Evolutionary conservation across 2,888 invertebrate genomes (phyloP).

Genomic region (Macrosiphum euphorbiae): DNA sequence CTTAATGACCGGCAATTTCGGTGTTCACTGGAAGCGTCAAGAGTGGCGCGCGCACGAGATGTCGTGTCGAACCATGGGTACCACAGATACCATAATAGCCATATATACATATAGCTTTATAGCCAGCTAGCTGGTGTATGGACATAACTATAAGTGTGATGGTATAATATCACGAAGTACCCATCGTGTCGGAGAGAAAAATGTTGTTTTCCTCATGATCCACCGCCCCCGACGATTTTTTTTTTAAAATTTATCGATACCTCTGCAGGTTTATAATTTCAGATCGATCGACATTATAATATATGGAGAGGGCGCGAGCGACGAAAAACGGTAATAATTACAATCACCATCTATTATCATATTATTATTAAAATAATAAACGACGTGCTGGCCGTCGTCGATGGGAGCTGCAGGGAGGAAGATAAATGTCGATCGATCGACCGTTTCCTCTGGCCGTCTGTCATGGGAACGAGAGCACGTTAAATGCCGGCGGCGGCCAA

Average conservation of each 20-base stretch:
- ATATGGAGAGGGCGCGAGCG: not conserved
- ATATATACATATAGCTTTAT: not conserved
- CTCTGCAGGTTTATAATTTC: not conserved
- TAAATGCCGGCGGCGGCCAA: conserved; percentile 48
- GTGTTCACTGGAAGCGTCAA: not conserved
- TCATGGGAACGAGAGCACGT: conserved; percentile 63
- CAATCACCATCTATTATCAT: not conserved
- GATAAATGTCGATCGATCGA: conserved; percentile 33
- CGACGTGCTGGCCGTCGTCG: too few species aligned
- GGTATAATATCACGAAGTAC: not conserved
- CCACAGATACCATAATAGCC: not conserved
- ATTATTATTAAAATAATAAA: too few species aligned
- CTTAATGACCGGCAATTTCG: conserved; percentile 51
- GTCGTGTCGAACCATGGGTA: not conserved
- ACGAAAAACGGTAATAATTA: not conserved
- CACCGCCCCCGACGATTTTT: not conserved
- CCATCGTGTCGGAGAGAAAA: too few species aligned
- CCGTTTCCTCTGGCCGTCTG: conserved; percentile 35
- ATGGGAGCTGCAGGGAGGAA: not conserved
- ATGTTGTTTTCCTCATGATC: not conserved
- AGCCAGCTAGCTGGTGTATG: too few species aligned
- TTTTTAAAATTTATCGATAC: not conserved
- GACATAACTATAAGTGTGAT: not conserved
- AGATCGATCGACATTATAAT: not conserved
- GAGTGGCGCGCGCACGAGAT: conserved; percentile 13